These are phyloP conservation scores for Charaxes varanes DNA, from an alignment of 1,140 invertebrate species.

Conservation along the genomic window DNA sequence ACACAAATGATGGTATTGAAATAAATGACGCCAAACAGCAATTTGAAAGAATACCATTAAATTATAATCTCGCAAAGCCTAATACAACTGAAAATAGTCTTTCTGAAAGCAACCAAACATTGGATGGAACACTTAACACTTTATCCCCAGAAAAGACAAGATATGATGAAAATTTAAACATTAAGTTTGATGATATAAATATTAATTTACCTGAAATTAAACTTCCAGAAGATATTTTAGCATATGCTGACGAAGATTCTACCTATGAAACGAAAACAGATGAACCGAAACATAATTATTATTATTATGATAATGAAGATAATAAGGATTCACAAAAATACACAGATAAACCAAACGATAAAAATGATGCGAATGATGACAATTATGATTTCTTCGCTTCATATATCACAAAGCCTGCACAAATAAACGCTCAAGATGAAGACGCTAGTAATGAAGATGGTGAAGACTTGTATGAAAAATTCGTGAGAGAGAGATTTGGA, in stretches of 20 bases:
- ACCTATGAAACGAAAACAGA: slow-evolving; percentile 22
- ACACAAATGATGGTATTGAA: slow-evolving; percentile 22
- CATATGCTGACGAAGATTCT: slow-evolving; percentile 31
- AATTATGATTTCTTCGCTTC: slow-evolving; percentile 3
- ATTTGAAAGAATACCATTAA: slow-evolving; percentile 64
- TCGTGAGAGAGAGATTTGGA: slow-evolving; percentile 60
- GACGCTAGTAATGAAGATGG: slow-evolving; percentile 14
- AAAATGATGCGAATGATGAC: no score
- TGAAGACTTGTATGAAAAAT: slow-evolving; percentile 62
- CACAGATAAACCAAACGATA: slow-evolving; percentile 11
- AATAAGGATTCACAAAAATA: slow-evolving; percentile 25
- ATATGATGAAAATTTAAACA: slow-evolving; percentile 54
- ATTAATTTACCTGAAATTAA: slow-evolving; percentile 63
- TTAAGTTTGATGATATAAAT: slow-evolving; percentile 49
- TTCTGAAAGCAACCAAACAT: slow-evolving; percentile 18
- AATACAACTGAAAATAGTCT: slow-evolving; percentile 16
- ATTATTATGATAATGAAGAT: slow-evolving; percentile 29
- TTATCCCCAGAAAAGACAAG: slow-evolving; percentile 26
- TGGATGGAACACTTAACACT: slow-evolving; percentile 32
- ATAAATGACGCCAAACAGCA: slow-evolving; percentile 56
- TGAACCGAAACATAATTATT: slow-evolving; percentile 26
- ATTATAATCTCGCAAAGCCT: slow-evolving; percentile 55
- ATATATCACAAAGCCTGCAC: slow-evolving; percentile 4
- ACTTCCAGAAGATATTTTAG: slow-evolving; percentile 58
- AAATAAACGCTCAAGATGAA: slow-evolving; percentile 18